phyloP scores from a whole-genome alignment of 2,797 vertebrate genomes.

The Rhinatrema bivittatum region DNA sequence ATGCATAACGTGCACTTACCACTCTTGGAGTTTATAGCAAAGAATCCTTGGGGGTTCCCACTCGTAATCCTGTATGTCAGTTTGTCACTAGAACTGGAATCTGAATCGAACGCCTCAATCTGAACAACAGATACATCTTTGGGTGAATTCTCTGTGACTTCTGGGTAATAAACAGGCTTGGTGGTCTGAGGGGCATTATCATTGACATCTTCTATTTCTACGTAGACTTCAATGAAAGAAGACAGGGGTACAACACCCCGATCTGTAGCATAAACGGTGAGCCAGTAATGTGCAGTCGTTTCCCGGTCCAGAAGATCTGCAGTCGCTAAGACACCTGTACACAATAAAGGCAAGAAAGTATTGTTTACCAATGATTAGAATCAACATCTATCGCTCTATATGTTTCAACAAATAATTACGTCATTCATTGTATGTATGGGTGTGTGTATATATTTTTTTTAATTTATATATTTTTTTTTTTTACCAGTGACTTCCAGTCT shows the following conservation, averaged over 20 bases:
- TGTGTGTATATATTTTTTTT: no score
- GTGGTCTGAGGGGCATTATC: conserved; percentile 91
- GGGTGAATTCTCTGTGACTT: conserved; percentile 86
- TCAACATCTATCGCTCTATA: no score
- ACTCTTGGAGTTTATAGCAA: conserved; percentile 78
- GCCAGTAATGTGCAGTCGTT: conserved; percentile 87
- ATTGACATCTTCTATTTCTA: conserved; percentile 90
- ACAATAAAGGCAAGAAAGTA: no score
- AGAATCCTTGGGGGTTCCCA: conserved; percentile 96
- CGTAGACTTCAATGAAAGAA: conserved; percentile 85
- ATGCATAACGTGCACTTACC: no score
- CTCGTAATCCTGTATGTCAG: conserved; percentile 88
- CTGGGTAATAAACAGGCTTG: conserved; percentile 90
- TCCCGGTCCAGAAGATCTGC: conserved; percentile 84
- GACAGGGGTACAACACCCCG: conserved; percentile 84
- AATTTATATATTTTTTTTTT: no score
- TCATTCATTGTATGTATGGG: no score
- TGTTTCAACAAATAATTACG: no score
- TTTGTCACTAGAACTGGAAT: conserved; percentile 78
- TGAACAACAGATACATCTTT: conserved; percentile 88
- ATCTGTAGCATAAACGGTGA: conserved; percentile 88
- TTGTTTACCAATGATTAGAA: no score
- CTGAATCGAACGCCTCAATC: conserved; percentile 86
- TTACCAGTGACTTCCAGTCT: no score
- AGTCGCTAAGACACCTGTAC: conserved; percentile 80